Base-by-base conservation (phyloP, 2,797 vertebrate genomes). In the Sebastes glaucus region DNA sequence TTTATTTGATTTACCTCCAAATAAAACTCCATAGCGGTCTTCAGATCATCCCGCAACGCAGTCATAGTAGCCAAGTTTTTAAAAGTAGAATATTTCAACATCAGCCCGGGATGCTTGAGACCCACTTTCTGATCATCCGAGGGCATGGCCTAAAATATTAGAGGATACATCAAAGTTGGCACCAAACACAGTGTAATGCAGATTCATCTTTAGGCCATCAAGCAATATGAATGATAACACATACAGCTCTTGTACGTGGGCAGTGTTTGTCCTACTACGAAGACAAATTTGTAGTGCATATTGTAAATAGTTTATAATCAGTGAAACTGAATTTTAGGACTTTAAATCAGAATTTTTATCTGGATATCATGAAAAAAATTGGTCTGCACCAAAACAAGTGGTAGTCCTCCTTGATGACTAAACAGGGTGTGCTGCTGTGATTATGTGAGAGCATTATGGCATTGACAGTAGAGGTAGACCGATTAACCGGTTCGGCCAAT, bases 41-140 rank as follows among this genome's bases (percentile, higher is more conserved):
- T 97, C 16, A 97, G 89, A 85, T 99, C 96, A 62, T 98, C 98
- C 22, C 96, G 92, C 4, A 95, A 96, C 1, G 96, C 97, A 11
- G 98, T 93, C 88, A 99, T 93, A 66, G 96, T 99, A 5, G 98
- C 99, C 80, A 99, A 85, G 91, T 99, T 99, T 92, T 99, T 99
- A 81, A 97, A 99, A 0, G 98, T 99, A 32, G 99, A 99, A 85
- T 99, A 99, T 84, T 99, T 99, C 69, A 99, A 91, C 96, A 99
- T 99, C 87, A 99, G 91, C 9, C 98, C 99, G 1, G 99, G 98
- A 87, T 99, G 98, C 74, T 98, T 99, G 85, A 99, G 92, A 7
- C 97, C 98, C 56, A 98, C 97, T 72, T 96, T 97, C 91, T 99
- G 97, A 89, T 99, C 97, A 35, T 98, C 97, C 1, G 97, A 97